These are phyloP conservation scores for Leptodactylus fuscus DNA, from an alignment of 2,113 vertebrate genomes.

Conservation along the genomic window DNA sequence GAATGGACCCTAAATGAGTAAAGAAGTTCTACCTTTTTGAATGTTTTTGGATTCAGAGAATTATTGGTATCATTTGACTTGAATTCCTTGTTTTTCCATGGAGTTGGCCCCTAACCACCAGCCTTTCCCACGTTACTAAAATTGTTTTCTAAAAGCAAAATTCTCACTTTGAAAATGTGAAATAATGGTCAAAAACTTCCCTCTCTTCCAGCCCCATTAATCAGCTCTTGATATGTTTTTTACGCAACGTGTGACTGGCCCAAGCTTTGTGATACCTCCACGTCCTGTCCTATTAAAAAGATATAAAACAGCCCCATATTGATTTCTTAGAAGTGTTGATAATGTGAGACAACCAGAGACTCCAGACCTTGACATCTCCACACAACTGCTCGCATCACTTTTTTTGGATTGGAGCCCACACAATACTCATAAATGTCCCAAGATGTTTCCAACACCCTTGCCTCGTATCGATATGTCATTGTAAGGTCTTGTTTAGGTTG, in stretches of 20 bases:
- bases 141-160: neutral
- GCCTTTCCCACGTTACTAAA: too few relatives aligned
- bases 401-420: slow-evolving; percentile 6
- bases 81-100: too few relatives aligned
- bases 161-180: neutral
- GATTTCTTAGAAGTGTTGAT: slow-evolving; percentile 41
- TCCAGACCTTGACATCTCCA: neutral
- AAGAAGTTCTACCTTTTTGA: too few relatives aligned
- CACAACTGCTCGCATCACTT: slow-evolving; percentile 23
- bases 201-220: neutral
- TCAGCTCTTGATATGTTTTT: neutral
- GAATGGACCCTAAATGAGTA: too few relatives aligned
- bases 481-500: neutral
- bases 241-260: neutral
- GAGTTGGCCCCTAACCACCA: too few relatives aligned
- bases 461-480: neutral
- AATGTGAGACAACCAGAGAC: slow-evolving; percentile 1
- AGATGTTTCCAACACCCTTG: neutral
- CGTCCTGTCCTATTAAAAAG: slow-evolving; percentile 17
- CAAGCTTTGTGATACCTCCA: neutral
- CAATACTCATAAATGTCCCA: slow-evolving; percentile 14
- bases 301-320: slow-evolving; percentile 13
- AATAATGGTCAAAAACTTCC: neutral
- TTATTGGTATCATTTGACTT: too few relatives aligned
- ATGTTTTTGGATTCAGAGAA: too few relatives aligned